A percentile compares a stretch with the other conserved stretches of the same genome.
Evolutionary conservation across 2,113 vertebrate genomes (phyloP).

Genomic region (Odontesthes bonariensis): DNA sequence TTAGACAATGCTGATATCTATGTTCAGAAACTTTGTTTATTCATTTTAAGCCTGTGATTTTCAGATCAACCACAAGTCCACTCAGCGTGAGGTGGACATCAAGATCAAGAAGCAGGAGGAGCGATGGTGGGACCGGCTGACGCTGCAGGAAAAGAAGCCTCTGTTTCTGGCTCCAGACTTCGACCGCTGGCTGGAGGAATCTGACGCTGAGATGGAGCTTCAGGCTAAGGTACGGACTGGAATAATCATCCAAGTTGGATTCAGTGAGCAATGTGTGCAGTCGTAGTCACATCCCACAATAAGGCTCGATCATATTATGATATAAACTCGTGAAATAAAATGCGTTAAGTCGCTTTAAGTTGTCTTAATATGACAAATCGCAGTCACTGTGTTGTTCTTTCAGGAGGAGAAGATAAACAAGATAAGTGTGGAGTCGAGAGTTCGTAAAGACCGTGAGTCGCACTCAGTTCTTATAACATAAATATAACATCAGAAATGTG

Average conservation of each 20-base stretch:
- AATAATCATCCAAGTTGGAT: no score
- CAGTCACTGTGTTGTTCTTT: constrained; percentile 32
- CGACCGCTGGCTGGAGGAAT: constrained; percentile 97
- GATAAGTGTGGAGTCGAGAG: constrained; percentile 91
- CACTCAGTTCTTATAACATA: constrained; percentile 2
- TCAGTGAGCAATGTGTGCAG: no score
- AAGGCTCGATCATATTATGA: no score
- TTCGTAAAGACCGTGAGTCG: constrained; percentile 93
- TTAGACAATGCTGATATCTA: not conserved
- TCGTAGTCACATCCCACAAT: no score
- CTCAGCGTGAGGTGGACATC: constrained; percentile 93
- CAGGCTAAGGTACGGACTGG: constrained; percentile 86
- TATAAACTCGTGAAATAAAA: no score
- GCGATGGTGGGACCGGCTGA: constrained; percentile 95
- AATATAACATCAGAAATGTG: not conserved
- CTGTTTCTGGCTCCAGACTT: constrained; percentile 93
- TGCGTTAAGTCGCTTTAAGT: no score
- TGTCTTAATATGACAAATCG: not conserved
- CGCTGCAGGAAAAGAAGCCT: constrained; percentile 92
- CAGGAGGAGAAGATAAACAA: constrained; percentile 91
- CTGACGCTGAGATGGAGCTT: constrained; percentile 96
- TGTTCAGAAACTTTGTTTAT: not conserved
- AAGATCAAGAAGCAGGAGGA: constrained; percentile 89
- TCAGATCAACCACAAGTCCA: constrained; percentile 88
- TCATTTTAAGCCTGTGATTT: not conserved